Conservation (phyloP, 2,888 invertebrate genomes). For the Apodemia zela region DNA sequence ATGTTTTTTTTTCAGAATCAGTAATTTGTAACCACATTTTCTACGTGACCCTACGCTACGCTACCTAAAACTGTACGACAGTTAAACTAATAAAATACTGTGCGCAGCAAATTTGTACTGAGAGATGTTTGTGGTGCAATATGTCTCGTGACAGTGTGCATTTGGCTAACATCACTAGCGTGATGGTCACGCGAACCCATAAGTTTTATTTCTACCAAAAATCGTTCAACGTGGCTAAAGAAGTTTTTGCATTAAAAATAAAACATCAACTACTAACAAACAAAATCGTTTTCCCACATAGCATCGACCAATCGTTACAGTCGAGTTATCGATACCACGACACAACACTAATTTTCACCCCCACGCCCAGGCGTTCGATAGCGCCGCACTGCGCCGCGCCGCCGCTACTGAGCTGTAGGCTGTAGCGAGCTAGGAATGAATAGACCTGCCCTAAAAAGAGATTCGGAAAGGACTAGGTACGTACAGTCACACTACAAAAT, state of each 20-base stretch:
- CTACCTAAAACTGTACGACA: no score
- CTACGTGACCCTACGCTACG: no score
- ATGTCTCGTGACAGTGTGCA: no score
- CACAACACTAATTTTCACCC: conserved; percentile 1
- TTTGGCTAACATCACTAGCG: no score
- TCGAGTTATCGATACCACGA: neutral
- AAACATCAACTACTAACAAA: neutral
- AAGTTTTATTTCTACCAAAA: neutral
- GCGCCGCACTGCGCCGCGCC: conserved; percentile 60
- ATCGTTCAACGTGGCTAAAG: neutral
- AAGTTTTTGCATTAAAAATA: neutral
- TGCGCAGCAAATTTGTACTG: no score
- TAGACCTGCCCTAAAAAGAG: conserved; percentile 33
- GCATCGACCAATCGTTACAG: neutral
- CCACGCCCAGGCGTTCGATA: conserved; percentile 61
- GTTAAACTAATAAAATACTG: no score
- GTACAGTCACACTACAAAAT: conserved; percentile 11
- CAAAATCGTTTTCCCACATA: neutral
- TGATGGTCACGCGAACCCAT: neutral
- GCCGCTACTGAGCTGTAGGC: conserved; percentile 38
- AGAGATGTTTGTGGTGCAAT: no score
- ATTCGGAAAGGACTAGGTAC: conserved; percentile 21
- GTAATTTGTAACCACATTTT: no score
- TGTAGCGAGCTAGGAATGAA: conserved; percentile 26
- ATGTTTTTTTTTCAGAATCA: no score